These are phyloP conservation scores for Porites australiensis DNA, from an alignment of 64 coral and sea anemone genomes.

Conservation along the genomic window DNA sequence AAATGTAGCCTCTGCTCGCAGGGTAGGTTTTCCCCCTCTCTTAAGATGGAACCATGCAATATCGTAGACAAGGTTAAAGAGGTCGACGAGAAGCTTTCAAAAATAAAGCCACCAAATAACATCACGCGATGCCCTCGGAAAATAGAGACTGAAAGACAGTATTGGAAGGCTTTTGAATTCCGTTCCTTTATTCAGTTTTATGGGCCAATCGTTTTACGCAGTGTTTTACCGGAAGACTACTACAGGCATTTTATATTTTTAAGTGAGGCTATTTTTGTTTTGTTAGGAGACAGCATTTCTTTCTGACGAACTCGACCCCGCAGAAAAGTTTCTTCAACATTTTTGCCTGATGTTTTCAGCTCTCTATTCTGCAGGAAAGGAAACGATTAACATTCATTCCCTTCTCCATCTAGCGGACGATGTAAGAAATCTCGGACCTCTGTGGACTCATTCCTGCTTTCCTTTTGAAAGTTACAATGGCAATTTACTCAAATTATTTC, in stretches of 20 bases:
- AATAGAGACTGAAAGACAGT: slow-evolving; percentile 31
- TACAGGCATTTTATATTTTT: slow-evolving; percentile 21
- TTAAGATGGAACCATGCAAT: slow-evolving; percentile 51
- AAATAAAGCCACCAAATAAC: slow-evolving; percentile 61
- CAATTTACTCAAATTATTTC: slow-evolving; percentile 43
- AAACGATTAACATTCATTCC: slow-evolving; percentile 18
- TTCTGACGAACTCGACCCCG: not conserved
- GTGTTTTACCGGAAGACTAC: not conserved
- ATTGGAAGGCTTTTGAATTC: slow-evolving; percentile 59
- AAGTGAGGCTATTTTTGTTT: not conserved
- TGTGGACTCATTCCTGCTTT: slow-evolving; percentile 51
- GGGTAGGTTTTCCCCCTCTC: slow-evolving; percentile 25
- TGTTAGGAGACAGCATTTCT: slow-evolving; percentile 54
- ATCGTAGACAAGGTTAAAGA: slow-evolving; percentile 39
- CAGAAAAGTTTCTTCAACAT: not conserved
- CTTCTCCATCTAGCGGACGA: slow-evolving; percentile 7
- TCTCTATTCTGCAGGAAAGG: slow-evolving; percentile 9
- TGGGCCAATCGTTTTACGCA: not conserved
- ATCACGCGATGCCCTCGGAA: slow-evolving; percentile 35
- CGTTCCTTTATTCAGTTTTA: slow-evolving; percentile 39
- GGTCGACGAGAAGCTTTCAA: slow-evolving; percentile 14
- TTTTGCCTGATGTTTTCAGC: slow-evolving; percentile 19
- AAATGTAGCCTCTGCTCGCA: no score
- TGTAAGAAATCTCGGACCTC: slow-evolving; percentile 26
- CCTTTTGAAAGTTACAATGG: slow-evolving; percentile 54